phyloP scores from a whole-genome alignment of 2,797 vertebrate genomes.

The Chelidonichthys spinosus region DNA sequence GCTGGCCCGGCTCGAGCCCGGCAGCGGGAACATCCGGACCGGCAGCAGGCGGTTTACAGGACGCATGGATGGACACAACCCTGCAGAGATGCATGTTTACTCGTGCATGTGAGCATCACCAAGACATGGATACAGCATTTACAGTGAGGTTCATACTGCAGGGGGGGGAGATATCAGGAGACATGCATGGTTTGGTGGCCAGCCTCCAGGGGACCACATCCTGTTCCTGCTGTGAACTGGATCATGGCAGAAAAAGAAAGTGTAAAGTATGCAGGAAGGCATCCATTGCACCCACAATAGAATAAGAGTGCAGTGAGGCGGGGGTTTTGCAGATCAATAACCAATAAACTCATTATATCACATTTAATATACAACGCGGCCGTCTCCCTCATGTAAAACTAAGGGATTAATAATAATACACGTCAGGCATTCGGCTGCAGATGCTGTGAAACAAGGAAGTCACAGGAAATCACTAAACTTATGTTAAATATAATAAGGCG shows the following conservation, averaged over 20 bases:
- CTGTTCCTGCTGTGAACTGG: constrained; percentile 12
- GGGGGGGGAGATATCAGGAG: not conserved
- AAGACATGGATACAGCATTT: constrained; percentile 28
- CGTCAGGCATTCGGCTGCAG: not conserved
- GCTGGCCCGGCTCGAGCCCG: constrained; percentile 33
- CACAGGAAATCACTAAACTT: not conserved
- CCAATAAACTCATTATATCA: not conserved
- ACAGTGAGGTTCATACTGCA: not conserved
- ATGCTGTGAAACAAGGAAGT: not conserved
- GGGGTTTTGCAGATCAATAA: not conserved
- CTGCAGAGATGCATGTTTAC: constrained; percentile 12
- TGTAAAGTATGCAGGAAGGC: no score
- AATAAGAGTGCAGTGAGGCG: not conserved
- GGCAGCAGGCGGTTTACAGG: constrained; percentile 54
- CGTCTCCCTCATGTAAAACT: not conserved
- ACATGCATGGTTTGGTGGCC: constrained; percentile 17
- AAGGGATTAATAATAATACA: not conserved
- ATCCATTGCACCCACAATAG: not conserved
- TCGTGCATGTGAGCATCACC: constrained; percentile 32
- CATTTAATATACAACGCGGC: not conserved
- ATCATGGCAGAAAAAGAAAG: not conserved
- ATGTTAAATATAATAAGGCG: not conserved
- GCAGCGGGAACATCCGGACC: constrained; percentile 53
- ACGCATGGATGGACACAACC: constrained; percentile 22
- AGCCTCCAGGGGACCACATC: not conserved